Base-by-base conservation (phyloP, 2,888 invertebrate genomes). In the Lutraria lutraria region DNA sequence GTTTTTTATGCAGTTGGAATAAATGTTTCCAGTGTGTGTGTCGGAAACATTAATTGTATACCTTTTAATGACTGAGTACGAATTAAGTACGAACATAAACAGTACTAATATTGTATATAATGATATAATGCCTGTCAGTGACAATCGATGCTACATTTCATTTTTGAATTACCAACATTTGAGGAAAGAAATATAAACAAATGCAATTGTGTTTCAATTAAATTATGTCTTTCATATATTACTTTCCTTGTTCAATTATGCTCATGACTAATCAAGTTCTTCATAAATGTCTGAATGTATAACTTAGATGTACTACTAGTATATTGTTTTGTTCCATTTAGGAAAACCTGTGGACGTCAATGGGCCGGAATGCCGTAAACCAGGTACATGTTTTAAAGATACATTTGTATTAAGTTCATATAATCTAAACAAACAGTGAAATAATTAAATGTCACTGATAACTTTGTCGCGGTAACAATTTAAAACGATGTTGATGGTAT, bases 341-440 rank as follows among this genome's bases (percentile, higher is more conserved):
- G 87, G 83, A 0, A 76, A 63, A 53, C 83, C 68, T 19, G 87
- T 87, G n/a, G 43, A 87, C 54, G 16, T 82, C 16, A 82, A 31
- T 87, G 87, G 87, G 54, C 52, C 87, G 21, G 87, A 83, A 68
- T 87, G 87, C n/a, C 83, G 52, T 25, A 85, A 85, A 76, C 60
- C 79, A 80, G 81, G 80, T 87, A 87, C 4, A 31, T 31, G 76
- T 76, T 34, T 16, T 76, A 1, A 31, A 34, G 12, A 76, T 25
- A n/a, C n/a, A n/a, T n/a, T n/a, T n/a, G n/a, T n/a, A 15, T 76
- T 31, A 34, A 13, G 8, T 29, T 76, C 16, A 76, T 19, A 31
- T 76, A 19, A 76, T 31, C 31, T 76, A 34, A 76, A 34, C 76
- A 76, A 76, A 76, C 76, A 76, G 31, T 19, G 19, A 3, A 1